phyloP scores from a whole-genome alignment of 2,888 invertebrate genomes.

The Volucella inflata region DNA sequence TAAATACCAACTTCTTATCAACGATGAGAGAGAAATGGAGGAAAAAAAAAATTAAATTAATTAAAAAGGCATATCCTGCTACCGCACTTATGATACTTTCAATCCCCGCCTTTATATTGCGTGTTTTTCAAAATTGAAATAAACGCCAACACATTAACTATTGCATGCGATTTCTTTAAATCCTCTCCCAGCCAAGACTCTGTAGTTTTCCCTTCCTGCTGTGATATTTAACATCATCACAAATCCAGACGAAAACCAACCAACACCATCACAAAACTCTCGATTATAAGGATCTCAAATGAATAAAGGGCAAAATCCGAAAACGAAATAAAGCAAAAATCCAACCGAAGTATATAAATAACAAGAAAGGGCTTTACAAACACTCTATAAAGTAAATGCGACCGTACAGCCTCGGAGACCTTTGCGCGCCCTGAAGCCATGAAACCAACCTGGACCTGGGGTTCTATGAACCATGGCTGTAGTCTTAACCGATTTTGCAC shows the following conservation, averaged over 20 bases:
- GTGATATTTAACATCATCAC: constrained; percentile 46
- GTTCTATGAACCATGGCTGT: constrained; percentile 8
- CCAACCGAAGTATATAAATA: constrained; percentile 76
- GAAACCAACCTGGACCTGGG: constrained; percentile 51
- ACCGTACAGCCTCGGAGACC: constrained; percentile 42
- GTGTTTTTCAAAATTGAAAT: constrained; percentile 63
- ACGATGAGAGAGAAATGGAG: not conserved
- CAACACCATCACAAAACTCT: constrained; percentile 39
- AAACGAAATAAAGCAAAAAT: constrained; percentile 72
- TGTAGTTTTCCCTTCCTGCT: constrained; percentile 47
- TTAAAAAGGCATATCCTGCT: constrained; percentile 54
- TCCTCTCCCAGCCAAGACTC: not conserved
- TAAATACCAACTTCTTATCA: not conserved
- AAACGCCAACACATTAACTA: constrained; percentile 69
- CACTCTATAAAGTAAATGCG: constrained; percentile 77
- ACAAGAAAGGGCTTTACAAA: constrained; percentile 75
- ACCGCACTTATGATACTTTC: constrained; percentile 40
- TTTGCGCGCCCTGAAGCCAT: constrained; percentile 28
- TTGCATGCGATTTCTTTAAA: constrained; percentile 32
- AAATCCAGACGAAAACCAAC: not conserved
- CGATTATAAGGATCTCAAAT: constrained; percentile 69
- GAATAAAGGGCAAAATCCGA: constrained; percentile 64
- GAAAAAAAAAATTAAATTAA: constrained; percentile 44
- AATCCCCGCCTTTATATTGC: constrained; percentile 62
- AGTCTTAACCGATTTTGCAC: not conserved